Percentiles rank a stretch among this genome's conserved stretches.
Evolutionary conservation across 2,888 invertebrate species (phyloP).

Genomic region (Drosophila demipolita): DNA sequence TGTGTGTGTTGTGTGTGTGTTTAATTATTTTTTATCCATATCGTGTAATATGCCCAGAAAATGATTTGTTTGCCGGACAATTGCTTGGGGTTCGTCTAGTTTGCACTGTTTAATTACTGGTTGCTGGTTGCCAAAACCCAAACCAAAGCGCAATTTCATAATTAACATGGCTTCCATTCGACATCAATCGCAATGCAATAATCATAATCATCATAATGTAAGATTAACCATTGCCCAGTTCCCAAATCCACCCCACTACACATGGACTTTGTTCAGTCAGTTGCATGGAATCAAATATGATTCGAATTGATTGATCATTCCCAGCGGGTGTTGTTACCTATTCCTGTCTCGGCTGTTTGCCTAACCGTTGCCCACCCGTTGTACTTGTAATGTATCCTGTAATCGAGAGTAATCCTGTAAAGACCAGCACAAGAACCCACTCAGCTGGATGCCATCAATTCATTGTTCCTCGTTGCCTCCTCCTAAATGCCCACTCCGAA

Average conservation of each 20-base stretch:
- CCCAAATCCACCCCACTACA: conserved; percentile 29
- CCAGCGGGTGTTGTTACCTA: conserved; percentile 79
- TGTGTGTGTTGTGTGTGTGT: conserved; percentile 8
- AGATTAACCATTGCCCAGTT: conserved; percentile 6
- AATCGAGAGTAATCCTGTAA: conserved; percentile 82
- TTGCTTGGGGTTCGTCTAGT: conserved; percentile 30
- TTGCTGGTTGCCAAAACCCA: conserved; percentile 15
- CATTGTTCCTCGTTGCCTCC: conserved; percentile 52
- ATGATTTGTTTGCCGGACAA: conserved; percentile 65
- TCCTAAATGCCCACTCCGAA: conserved; percentile 15
- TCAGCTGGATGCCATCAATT: conserved; percentile 76
- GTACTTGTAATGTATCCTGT: conserved; percentile 77
- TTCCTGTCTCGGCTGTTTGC: background rate
- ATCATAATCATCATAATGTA: conserved; percentile 55
- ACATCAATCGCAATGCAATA: conserved; percentile 52
- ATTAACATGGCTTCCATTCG: conserved; percentile 63
- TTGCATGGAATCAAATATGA: conserved; percentile 69
- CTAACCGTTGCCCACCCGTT: conserved; percentile 44
- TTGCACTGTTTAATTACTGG: conserved; percentile 43
- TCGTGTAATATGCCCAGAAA: conserved; percentile 40
- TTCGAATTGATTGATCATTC: conserved; percentile 85
- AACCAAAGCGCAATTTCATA: conserved; percentile 62
- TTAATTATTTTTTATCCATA: conserved; percentile 23
- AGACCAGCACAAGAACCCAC: conserved; percentile 76
- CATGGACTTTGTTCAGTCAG: conserved; percentile 45